These are phyloP conservation scores for Pteropus rufus DNA, from an alignment of 2,797 vertebrate genomes.

Conservation along the genomic window DNA sequence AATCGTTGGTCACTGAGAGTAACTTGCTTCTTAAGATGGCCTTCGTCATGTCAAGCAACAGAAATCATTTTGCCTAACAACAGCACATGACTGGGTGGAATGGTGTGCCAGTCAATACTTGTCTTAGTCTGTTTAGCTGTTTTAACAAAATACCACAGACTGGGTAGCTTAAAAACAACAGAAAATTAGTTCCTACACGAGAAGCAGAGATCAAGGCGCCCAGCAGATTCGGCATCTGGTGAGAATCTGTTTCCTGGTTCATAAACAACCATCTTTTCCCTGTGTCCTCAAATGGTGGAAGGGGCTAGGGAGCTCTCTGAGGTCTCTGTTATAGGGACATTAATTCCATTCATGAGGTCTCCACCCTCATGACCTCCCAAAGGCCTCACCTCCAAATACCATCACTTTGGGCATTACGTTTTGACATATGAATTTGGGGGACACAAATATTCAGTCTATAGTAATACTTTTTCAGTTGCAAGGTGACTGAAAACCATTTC, in stretches of 20 bases:
- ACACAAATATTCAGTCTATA: neutral
- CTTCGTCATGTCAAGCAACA: neutral
- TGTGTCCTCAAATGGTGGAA: neutral
- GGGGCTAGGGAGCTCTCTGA: neutral
- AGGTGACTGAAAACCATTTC: constrained; percentile 1
- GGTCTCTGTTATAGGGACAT: neutral
- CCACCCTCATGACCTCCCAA: neutral
- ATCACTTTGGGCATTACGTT: neutral
- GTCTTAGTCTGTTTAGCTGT: neutral
- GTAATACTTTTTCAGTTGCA: neutral
- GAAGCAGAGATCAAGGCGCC: neutral
- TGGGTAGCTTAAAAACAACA: neutral
- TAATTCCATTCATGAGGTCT: neutral
- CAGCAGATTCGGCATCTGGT: neutral
- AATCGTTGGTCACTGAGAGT: neutral
- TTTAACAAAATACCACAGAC: neutral
- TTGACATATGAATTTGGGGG: neutral
- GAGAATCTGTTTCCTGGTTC: neutral
- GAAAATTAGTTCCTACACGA: neutral
- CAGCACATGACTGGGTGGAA: neutral
- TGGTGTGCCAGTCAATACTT: neutral
- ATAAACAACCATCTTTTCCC: neutral
- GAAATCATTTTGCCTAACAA: neutral
- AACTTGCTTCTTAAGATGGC: neutral
- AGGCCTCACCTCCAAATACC: neutral